phyloP scores from a whole-genome alignment of 2,888 invertebrate species.

The Drosophila longiperda region DNA sequence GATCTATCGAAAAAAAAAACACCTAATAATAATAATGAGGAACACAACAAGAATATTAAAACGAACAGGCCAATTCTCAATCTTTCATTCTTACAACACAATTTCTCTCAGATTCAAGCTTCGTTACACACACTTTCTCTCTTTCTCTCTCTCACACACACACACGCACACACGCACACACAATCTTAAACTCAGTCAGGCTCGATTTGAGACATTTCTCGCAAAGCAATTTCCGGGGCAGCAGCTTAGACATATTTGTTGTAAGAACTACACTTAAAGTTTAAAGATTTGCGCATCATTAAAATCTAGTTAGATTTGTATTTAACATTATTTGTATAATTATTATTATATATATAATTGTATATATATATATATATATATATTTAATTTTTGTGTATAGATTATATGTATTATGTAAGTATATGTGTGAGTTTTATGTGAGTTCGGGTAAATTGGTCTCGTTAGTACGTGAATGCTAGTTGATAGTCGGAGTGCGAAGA shows the following conservation, averaged over 20 bases:
- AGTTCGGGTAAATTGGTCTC: neutral
- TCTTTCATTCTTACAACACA: neutral
- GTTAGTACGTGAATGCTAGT: slow-evolving; percentile 31
- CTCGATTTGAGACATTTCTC: slow-evolving; percentile 1
- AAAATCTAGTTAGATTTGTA: slow-evolving; percentile 17
- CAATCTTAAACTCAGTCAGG: neutral
- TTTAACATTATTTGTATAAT: slow-evolving; percentile 6
- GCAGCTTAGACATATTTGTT: slow-evolving; percentile 27
- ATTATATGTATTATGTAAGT: slow-evolving; percentile 3
- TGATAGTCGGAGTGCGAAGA: slow-evolving; percentile 12
- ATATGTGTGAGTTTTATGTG: slow-evolving; percentile 2
- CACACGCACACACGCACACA: neutral
- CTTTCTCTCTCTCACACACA: neutral
- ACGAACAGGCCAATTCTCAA: neutral
- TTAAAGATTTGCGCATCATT: slow-evolving; percentile 17
- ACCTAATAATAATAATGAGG: neutral
- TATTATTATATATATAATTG: slow-evolving; percentile 2
- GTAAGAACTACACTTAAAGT: slow-evolving; percentile 15
- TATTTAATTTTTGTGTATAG: slow-evolving; percentile 8
- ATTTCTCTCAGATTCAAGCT: neutral
- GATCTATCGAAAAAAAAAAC: neutral
- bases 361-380: neutral
- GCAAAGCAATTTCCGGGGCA: slow-evolving; percentile 42
- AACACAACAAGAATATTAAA: neutral
- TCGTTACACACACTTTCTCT: no score